phyloP scores from a whole-genome alignment of 2,113 vertebrate genomes.

The Passer domesticus region DNA sequence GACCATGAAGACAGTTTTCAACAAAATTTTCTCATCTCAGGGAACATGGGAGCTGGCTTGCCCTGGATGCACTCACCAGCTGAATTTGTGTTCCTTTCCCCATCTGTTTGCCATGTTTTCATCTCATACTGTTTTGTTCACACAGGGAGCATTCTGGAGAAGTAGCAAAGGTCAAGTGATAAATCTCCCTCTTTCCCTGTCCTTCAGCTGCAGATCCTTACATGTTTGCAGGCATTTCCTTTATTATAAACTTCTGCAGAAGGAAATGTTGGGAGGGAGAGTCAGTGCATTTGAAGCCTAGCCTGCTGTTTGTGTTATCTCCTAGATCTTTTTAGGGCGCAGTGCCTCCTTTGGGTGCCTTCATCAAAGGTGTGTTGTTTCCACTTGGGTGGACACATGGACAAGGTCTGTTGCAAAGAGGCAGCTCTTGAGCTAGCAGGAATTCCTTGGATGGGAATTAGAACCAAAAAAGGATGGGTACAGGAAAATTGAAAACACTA shows the following conservation, averaged over 20 bases:
- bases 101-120: conserved; percentile 60
- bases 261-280: not conserved
- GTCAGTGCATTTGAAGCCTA: not conserved
- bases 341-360: not conserved
- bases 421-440: not conserved
- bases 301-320: not conserved
- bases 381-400: not conserved
- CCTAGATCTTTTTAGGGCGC: not conserved
- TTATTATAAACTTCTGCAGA: conserved; percentile 2
- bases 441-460: not conserved
- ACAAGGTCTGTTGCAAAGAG: not conserved
- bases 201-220: conserved; percentile 17
- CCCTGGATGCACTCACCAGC: not conserved
- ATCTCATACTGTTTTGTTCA: not conserved
- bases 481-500: conserved; percentile 21
- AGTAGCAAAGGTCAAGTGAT: conserved; percentile 41
- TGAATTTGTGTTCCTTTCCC: conserved; percentile 2
- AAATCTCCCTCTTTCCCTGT: not conserved
- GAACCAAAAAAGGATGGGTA: not conserved
- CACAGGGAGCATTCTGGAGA: not conserved
- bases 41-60: not conserved
- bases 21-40: not conserved
- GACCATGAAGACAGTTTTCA: not conserved
- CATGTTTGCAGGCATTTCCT: conserved; percentile 20
- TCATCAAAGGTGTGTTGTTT: not conserved